Percentiles rank a stretch among this genome's conserved stretches.
Evolutionary conservation across 30 jellyfish, hydroid and myxozoan species (phyloP).

Genomic region (Aurelia coerulea): DNA sequence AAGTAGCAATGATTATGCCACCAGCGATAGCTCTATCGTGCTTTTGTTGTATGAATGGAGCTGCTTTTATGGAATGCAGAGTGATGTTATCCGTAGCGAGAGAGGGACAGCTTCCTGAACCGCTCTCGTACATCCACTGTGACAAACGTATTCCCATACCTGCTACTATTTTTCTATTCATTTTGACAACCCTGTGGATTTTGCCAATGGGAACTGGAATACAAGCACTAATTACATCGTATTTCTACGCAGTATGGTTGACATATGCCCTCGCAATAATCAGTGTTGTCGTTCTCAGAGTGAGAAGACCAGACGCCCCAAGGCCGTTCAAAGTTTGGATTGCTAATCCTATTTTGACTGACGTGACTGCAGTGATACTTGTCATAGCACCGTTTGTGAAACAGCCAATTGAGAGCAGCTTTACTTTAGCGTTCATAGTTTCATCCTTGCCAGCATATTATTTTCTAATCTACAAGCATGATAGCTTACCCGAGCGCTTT

Average conservation of each 20-base stretch:
- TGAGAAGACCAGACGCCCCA: conserved; percentile 24
- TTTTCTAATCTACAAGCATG: not conserved
- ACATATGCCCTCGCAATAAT: conserved; percentile 34
- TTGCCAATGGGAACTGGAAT: conserved; percentile 7
- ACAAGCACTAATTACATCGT: conserved; percentile 23
- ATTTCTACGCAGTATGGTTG: conserved; percentile 45
- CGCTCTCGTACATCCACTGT: conserved; percentile 36
- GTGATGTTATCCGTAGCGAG: conserved; percentile 45
- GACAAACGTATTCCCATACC: conserved; percentile 37
- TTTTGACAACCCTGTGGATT: conserved; percentile 6
- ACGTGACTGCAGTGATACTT: conserved; percentile 6
- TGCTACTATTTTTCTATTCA: not conserved
- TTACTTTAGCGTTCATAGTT: conserved; percentile 4
- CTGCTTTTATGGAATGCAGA: conserved; percentile 20
- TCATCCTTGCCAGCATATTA: conserved; percentile 30
- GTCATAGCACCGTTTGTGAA: conserved; percentile 27
- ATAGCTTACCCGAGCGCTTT: not conserved
- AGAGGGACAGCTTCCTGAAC: conserved; percentile 57
- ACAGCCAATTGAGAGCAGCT: conserved; percentile 21
- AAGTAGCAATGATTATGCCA: conserved; percentile 32
- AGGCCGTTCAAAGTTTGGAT: conserved; percentile 68
- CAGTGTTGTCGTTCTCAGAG: conserved; percentile 41
- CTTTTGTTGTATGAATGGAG: conserved; percentile 35
- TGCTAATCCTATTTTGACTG: conserved; percentile 49
- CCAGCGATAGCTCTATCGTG: conserved; percentile 15